Evolutionary conservation across 2,113 vertebrate species (phyloP).

Genomic region (Planiliza haematocheilus): DNA sequence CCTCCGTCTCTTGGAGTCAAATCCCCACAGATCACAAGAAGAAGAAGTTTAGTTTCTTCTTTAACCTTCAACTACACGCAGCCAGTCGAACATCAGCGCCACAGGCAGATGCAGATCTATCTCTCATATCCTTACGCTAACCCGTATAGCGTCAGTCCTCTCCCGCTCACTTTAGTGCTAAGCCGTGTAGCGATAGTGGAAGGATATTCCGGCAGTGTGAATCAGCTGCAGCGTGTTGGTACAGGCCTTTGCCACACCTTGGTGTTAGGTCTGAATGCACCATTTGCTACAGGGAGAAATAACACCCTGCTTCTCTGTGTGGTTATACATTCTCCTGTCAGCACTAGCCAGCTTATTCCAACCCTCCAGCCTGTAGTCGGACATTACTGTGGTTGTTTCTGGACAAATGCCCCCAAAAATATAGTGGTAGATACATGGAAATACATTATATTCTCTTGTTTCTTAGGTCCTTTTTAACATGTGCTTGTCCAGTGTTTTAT

Average conservation of each 20-base stretch:
- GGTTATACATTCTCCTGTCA: conserved; percentile 41
- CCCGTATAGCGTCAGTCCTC: conserved; percentile 19
- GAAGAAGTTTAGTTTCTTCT: conserved; percentile 13
- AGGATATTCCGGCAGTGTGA: conserved; percentile 56
- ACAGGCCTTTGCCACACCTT: conserved; percentile 68
- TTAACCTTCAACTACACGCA: neutral
- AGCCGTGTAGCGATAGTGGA: conserved; percentile 44
- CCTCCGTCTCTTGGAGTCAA: conserved; percentile 8
- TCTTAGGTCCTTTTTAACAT: conserved; percentile 24
- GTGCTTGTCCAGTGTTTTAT: neutral
- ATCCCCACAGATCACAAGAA: conserved; percentile 28
- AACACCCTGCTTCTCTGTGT: conserved; percentile 39
- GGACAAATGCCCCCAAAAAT: conserved; percentile 18
- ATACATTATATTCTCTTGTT: conserved; percentile 2
- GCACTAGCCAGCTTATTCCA: conserved; percentile 25
- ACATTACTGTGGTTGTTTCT: conserved; percentile 9
- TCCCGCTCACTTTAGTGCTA: conserved; percentile 16
- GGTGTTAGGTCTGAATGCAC: conserved; percentile 40
- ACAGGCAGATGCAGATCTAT: neutral
- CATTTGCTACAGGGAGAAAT: conserved; percentile 49
- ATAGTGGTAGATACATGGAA: neutral
- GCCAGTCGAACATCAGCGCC: neutral
- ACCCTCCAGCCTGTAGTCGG: conserved; percentile 2
- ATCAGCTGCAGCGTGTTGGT: conserved; percentile 67
- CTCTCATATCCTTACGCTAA: conserved; percentile 17